Percentiles rank a stretch among this genome's conserved stretches.
These are phyloP conservation scores for Channallabes apus DNA, from an alignment of 2,797 vertebrate species.

Conservation along the genomic window DNA sequence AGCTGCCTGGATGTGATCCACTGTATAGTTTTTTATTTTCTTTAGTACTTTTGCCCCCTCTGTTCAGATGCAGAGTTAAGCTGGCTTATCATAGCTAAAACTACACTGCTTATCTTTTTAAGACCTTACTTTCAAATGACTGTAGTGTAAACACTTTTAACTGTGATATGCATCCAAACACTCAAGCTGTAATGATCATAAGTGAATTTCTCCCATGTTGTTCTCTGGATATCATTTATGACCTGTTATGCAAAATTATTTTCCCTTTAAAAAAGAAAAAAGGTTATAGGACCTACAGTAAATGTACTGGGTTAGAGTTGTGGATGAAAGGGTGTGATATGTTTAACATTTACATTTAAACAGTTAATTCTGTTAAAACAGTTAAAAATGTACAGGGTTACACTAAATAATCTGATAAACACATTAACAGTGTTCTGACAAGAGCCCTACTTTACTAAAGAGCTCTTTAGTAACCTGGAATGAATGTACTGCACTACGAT, in stretches of 20 bases:
- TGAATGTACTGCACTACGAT: not conserved
- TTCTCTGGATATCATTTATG: not conserved
- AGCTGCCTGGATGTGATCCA: not conserved
- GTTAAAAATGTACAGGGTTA: not conserved
- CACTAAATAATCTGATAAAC: conserved; percentile 6
- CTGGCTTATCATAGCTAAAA: not conserved
- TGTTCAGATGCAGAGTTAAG: not conserved
- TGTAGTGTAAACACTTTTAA: not conserved
- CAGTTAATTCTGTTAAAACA: not conserved
- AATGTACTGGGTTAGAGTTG: not conserved
- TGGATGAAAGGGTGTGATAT: not conserved
- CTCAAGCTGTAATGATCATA: not conserved
- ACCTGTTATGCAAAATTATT: not conserved
- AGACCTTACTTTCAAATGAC: not conserved
- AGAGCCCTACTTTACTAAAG: not conserved
- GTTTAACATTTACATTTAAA: conserved; percentile 7
- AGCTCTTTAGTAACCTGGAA: not conserved
- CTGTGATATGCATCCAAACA: not conserved
- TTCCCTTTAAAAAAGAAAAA: not conserved
- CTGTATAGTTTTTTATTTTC: not conserved
- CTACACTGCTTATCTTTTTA: not conserved
- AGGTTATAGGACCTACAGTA: not conserved
- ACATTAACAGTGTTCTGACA: not conserved
- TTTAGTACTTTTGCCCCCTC: not conserved
- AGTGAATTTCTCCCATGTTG: not conserved